Percentiles rank a stretch among this genome's conserved stretches.
Conservation (phyloP, 1,140 invertebrate genomes). For the Drosophila sechellia region DNA sequence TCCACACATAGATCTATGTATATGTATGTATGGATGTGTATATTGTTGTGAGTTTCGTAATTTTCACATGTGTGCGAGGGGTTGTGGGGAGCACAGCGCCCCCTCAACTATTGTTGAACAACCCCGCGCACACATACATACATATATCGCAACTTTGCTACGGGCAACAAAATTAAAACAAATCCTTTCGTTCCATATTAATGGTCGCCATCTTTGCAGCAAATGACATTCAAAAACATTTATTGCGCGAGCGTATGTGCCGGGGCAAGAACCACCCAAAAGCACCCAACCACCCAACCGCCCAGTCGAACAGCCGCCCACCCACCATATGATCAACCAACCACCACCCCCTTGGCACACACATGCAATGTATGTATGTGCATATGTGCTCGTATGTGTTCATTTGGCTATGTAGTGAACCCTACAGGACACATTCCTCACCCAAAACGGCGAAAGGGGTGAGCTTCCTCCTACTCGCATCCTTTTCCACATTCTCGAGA, state of each 20-base stretch:
- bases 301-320: neutral
- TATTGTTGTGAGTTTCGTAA: constrained; percentile 27
- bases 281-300: neutral
- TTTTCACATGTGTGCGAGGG: constrained; percentile 27
- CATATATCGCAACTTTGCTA: constrained; percentile 26
- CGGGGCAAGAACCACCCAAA: neutral
- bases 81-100: neutral
- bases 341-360: constrained; percentile 3
- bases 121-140: constrained; percentile 3
- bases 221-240: constrained; percentile 83
- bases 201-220: constrained; percentile 81
- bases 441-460: constrained; percentile 52
- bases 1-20: neutral
- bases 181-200: constrained; percentile 83
- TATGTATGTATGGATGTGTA: neutral
- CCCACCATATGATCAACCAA: constrained; percentile 44
- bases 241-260: constrained; percentile 59
- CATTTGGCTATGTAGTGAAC: constrained; percentile 75
- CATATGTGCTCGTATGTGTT: constrained; percentile 50
- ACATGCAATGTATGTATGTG: constrained; percentile 13
- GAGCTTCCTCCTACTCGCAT: constrained; percentile 13
- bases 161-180: constrained; percentile 79
- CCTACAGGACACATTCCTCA: constrained; percentile 79
- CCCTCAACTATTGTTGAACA: constrained; percentile 40
- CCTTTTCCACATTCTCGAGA: constrained; percentile 35